Evolutionary conservation across 2,113 vertebrate genomes (phyloP).

Genomic region (Spea multiplicata): DNA sequence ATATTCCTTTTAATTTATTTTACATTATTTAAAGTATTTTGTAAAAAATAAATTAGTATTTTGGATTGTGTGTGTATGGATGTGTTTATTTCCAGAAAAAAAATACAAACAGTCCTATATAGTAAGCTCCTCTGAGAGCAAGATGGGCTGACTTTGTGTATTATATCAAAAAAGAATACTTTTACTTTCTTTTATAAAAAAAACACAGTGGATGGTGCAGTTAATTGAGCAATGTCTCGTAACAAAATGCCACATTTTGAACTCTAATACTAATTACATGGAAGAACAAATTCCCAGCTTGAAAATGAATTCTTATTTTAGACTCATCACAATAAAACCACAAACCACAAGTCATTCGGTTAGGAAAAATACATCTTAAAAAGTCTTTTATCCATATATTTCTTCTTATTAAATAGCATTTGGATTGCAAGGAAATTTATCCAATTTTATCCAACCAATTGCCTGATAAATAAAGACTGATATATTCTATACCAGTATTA

Average conservation of each 20-base stretch:
- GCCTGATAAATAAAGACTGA: too few species aligned
- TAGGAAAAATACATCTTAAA: background rate
- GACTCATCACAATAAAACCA: slow-evolving; percentile 8
- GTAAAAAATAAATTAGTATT: background rate
- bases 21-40: background rate
- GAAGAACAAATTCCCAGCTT: slow-evolving; percentile 5
- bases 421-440: too few species aligned
- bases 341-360: slow-evolving; percentile 12
- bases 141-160: background rate
- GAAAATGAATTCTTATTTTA: slow-evolving; percentile 9
- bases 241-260: slow-evolving; percentile 2
- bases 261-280: slow-evolving; percentile 16
- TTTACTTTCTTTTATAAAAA: background rate
- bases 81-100: background rate
- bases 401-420: too few species aligned
- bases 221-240: background rate
- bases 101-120: background rate
- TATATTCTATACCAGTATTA: too few species aligned
- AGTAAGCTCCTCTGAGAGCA: background rate
- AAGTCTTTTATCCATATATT: too few species aligned
- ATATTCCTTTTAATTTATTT: background rate
- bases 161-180: background rate
- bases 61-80: background rate
- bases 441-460: too few species aligned
- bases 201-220: background rate